Evolutionary conservation across 1,140 invertebrate genomes (phyloP).

Genomic region (Philopotamus ludificatus): DNA sequence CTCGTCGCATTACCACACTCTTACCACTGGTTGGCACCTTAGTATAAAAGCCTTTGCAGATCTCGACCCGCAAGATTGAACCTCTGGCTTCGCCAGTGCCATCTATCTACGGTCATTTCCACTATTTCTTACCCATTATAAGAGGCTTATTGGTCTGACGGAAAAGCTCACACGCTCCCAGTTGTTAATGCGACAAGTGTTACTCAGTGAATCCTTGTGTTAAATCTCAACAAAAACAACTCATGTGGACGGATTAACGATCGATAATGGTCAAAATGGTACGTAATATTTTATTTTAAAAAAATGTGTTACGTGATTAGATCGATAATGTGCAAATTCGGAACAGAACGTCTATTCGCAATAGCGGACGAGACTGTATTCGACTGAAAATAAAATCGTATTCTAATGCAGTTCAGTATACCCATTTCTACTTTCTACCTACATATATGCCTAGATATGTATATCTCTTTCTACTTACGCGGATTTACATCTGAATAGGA

Average conservation of each 20-base stretch:
- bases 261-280: conserved; percentile 21
- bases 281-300: background rate
- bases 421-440: too few relatives aligned
- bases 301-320: too few relatives aligned
- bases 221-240: background rate
- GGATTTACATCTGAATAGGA: background rate
- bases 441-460: too few relatives aligned
- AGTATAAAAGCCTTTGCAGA: conserved; percentile 5
- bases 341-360: too few relatives aligned
- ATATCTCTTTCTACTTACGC: too few relatives aligned
- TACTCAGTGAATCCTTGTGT: conserved; percentile 1
- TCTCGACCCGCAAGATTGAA: background rate
- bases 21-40: background rate
- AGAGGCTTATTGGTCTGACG: conserved; percentile 20
- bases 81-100: background rate
- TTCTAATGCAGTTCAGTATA: too few relatives aligned
- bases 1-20: background rate
- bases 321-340: too few relatives aligned
- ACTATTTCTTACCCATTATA: conserved; percentile 4
- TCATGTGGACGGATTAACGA: conserved; percentile 10
- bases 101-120: background rate
- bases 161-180: conserved; percentile 23
- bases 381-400: too few relatives aligned
- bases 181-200: conserved; percentile 24
- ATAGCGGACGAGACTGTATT: too few relatives aligned